Evolutionary conservation across 30 jellyfish, hydroid and myxozoan species (phyloP), one percentile per base, ranked within the genome.

Genomic region (Cassiopea xamachana): DNA sequence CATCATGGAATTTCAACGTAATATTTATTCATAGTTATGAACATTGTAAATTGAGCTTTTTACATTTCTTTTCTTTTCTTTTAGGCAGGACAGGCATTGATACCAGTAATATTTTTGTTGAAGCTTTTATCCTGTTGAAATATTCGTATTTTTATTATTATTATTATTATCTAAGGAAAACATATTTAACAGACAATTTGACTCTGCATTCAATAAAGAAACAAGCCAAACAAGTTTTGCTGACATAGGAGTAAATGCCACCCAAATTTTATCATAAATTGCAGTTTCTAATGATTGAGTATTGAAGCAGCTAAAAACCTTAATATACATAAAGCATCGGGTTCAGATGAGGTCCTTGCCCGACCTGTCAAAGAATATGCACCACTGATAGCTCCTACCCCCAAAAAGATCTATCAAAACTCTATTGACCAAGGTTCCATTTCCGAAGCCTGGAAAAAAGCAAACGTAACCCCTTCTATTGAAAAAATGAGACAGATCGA

Each of bases 101-200:
- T 1, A 60, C 19, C 79, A 49, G 89, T 80, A 49, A 80, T 80
- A 80, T 16, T 45, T 80, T 5, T 75, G 79, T 80, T 80, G 79
- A 80, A 80, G 89, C 89, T 80, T 80, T 46, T 49, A 80, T 80
- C 89, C 89, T 80, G 89, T 64, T 48, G 49, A 80, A 80, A 80
- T 80, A 59, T 50, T 60, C 55, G 79, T 80, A 49, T 58, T 59
- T 1, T 80, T 80, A 80, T 80, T 50, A 50, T n/a, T 50, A 80
- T 80, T 64, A 80, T 80, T 80, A 80, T 46, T 78, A 51, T 48
- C 87, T 46, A 78, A 78, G 87, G 73, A n/a, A n/a, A n/a, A n/a
- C n/a, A n/a, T n/a, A 48, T 44, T 1, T 44, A 48, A 78, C 74
- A 51, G 87, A 46, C 73, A 48, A 78, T 78, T 78, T 51, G 74